These are phyloP conservation scores for Paraescarpia echinospica DNA, from an alignment of 1,140 invertebrate genomes.

Conservation along the genomic window DNA sequence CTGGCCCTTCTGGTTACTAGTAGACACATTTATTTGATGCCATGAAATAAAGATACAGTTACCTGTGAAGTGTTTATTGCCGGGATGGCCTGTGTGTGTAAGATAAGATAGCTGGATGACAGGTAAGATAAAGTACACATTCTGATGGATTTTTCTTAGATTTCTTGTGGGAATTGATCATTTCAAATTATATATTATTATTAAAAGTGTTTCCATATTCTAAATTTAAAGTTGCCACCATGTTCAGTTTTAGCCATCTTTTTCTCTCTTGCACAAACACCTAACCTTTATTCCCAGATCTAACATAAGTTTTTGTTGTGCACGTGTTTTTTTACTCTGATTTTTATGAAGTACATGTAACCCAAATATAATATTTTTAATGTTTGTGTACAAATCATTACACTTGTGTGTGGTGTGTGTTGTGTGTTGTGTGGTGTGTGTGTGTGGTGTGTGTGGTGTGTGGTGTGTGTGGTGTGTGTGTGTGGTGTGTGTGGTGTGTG, in stretches of 20 bases:
- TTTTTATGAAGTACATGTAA: no score
- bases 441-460: no score
- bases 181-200: not conserved
- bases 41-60: constrained; percentile 1
- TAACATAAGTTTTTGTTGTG: no score
- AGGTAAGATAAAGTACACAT: not conserved
- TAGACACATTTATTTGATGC: not conserved
- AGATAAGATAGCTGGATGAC: not conserved
- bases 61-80: not conserved
- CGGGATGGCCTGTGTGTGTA: not conserved
- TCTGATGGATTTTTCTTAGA: not conserved
- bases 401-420: no score
- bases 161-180: not conserved
- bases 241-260: not conserved
- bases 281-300: no score
- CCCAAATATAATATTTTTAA: no score
- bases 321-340: no score
- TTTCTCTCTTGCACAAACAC: not conserved
- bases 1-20: not conserved
- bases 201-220: not conserved
- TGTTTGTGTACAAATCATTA: no score
- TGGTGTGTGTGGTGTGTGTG: no score
- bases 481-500: no score
- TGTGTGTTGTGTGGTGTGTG: no score
- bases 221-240: not conserved